Conservation (phyloP, 2,888 invertebrate genomes). For the Ditylenchus weischeri region DNA sequence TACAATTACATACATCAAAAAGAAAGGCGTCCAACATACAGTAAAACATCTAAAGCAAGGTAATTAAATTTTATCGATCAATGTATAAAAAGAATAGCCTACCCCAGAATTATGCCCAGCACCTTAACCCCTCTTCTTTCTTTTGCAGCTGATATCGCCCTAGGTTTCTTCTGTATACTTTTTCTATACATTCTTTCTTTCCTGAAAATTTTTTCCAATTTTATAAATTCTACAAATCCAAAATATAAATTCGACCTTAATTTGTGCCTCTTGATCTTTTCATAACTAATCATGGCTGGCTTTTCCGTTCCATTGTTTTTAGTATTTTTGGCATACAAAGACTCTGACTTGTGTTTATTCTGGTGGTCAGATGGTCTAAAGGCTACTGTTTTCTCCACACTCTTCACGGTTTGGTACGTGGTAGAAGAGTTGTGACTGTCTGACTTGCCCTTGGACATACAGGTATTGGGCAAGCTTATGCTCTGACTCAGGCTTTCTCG, state of each 20-base stretch:
- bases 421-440: no score
- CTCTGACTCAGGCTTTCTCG: constrained; percentile 17
- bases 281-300: constrained; percentile 49
- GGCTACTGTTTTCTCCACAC: no score
- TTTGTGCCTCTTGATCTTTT: constrained; percentile 56
- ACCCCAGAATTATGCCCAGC: constrained; percentile 58
- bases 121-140: constrained; percentile 57
- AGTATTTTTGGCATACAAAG: constrained; percentile 4
- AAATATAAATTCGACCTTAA: constrained; percentile 36
- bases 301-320: constrained; percentile 19
- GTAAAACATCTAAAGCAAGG: constrained; percentile 49
- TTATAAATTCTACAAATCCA: no score
- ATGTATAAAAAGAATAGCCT: neutral
- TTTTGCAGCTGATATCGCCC: constrained; percentile 58
- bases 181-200: constrained; percentile 55
- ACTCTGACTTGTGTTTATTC: neutral
- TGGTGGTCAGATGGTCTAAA: neutral
- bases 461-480: constrained; percentile 4
- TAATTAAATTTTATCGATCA: neutral
- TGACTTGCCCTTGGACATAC: neutral
- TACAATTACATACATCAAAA: constrained; percentile 58
- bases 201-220: constrained; percentile 31
- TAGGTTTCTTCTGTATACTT: constrained; percentile 56
- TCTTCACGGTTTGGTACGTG: no score
- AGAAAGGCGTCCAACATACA: constrained; percentile 59